Conservation (phyloP, 2,888 invertebrate species). For the Pyrocoelia pectoralis region DNA sequence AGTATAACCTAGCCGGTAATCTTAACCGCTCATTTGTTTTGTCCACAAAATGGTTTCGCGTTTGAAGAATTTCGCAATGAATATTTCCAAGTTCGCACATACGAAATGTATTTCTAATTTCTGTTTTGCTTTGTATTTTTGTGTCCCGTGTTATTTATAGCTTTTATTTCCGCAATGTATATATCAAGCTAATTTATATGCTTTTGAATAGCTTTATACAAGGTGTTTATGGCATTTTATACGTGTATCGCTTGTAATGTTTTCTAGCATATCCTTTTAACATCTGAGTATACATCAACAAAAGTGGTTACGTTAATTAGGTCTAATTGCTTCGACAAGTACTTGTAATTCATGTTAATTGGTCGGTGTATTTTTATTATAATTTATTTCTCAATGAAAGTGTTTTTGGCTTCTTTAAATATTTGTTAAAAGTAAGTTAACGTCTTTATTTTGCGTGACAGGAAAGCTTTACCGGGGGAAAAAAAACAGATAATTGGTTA, state of each 20-base stretch:
- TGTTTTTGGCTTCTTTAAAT: slow-evolving; percentile 13
- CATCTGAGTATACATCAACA: neutral
- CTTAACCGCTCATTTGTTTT: too few species aligned
- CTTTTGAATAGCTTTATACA: slow-evolving; percentile 1
- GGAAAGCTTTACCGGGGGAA: slow-evolving; percentile 27
- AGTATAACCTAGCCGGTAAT: too few species aligned
- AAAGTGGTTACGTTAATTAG: too few species aligned
- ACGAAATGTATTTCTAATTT: neutral
- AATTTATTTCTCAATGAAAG: neutral
- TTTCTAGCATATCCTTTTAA: neutral
- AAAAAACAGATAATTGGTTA: slow-evolving; percentile 45
- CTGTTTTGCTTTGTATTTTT: neutral
- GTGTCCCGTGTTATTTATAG: neutral
- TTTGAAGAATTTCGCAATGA: too few species aligned
- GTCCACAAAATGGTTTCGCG: too few species aligned
- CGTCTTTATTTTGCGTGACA: slow-evolving; percentile 25
- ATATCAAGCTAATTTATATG: slow-evolving; percentile 8
- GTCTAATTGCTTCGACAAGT: neutral
- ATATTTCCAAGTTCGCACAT: too few species aligned
- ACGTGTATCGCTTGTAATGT: neutral
- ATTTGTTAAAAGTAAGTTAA: slow-evolving; percentile 19
- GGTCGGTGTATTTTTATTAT: neutral
- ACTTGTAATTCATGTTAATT: too few species aligned
- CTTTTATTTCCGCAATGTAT: slow-evolving; percentile 2
- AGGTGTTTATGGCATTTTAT: slow-evolving; percentile 10